Evolutionary conservation across 92 coral and sea anemone genomes (phyloP).

Genomic region (Palythoa grandiflora): DNA sequence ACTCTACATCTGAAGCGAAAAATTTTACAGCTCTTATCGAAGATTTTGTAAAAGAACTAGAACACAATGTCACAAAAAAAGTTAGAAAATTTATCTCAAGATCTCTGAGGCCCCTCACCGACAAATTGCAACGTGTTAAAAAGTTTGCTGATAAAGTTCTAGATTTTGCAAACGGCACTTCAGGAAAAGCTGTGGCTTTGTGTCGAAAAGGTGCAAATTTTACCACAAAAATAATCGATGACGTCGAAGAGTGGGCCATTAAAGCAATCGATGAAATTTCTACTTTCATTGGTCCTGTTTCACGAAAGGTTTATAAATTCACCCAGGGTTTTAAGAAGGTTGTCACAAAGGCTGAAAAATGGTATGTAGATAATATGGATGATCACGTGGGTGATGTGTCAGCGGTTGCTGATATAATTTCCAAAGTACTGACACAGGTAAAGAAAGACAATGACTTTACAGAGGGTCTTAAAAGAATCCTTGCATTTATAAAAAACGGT

Average conservation of each 20-base stretch:
- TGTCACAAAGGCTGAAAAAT: conserved; percentile 82
- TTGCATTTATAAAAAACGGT: conserved; percentile 74
- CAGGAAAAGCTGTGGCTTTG: conserved; percentile 77
- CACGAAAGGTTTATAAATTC: conserved; percentile 63
- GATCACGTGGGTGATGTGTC: conserved; percentile 85
- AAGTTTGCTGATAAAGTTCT: conserved; percentile 78
- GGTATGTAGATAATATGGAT: conserved; percentile 86
- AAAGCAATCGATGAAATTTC: conserved; percentile 76
- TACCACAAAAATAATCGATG: conserved; percentile 84
- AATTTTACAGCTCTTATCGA: conserved; percentile 90
- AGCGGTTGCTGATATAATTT: conserved; percentile 77
- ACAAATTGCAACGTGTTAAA: conserved; percentile 74
- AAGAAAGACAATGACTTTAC: conserved; percentile 87
- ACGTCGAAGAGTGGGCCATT: conserved; percentile 80
- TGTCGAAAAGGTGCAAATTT: conserved; percentile 82
- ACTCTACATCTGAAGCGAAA: conserved; percentile 72
- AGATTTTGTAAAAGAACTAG: conserved; percentile 73
- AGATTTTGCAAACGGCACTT: conserved; percentile 87
- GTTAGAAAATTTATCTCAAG: conserved; percentile 72
- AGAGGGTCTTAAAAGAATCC: conserved; percentile 72
- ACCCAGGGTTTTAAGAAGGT: conserved; percentile 77
- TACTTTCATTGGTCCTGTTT: conserved; percentile 82
- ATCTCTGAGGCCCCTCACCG: conserved; percentile 73
- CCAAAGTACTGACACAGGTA: conserved; percentile 85
- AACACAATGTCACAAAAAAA: conserved; percentile 75